Evolutionary conservation across 1,140 invertebrate genomes (phyloP), one percentile per base, ranked within the genome.

Genomic region (Campoletis sonorensis): DNA sequence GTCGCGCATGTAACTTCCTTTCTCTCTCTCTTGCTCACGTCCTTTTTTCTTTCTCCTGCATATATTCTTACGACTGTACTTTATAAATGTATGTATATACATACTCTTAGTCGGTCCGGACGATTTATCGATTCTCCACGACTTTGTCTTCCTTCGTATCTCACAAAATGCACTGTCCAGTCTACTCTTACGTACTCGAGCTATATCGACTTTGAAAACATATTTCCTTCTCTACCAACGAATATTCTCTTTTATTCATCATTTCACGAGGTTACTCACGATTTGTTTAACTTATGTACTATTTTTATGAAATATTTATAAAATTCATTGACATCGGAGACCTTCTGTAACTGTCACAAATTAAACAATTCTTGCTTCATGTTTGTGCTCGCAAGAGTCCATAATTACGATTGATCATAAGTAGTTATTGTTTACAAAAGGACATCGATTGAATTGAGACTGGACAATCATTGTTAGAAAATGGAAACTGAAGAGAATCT

Each of bases 71-170:
- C 70, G 70, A 72, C 70, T 72, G 27, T 37, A 37, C 27, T 45
- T 70, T 18, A 70, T 33, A 27, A 18, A 15, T 33, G 16, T 72
- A 72, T 49, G 45, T 30, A 26, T 26, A 40, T n/a, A 26, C 18
- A 49, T 11, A 49, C 40, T 73, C 49, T 51, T 4, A 27, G 37
- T 21, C 4, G n/a, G 37, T 23, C 4, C 70, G 37, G 27, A 75
- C 72, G 26, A 75, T 75, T 75, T 75, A 75, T 75, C 72, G 72
- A 45, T 75, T 75, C 49, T 54, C 45, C 26, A 54, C 23, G 70
- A 72, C 70, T 72, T 49, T 72, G 70, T 72, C 70, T 72, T 72
- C 49, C 54, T 54, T 27, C 67, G 26, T 33, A 18, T 33, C 67
- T 70, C 67, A 70, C 67, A 70, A 70, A 70, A 49, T 75, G 21